These are phyloP conservation scores for Euplagia quadripunctaria DNA, from an alignment of 2,888 invertebrate genomes.

Conservation along the genomic window DNA sequence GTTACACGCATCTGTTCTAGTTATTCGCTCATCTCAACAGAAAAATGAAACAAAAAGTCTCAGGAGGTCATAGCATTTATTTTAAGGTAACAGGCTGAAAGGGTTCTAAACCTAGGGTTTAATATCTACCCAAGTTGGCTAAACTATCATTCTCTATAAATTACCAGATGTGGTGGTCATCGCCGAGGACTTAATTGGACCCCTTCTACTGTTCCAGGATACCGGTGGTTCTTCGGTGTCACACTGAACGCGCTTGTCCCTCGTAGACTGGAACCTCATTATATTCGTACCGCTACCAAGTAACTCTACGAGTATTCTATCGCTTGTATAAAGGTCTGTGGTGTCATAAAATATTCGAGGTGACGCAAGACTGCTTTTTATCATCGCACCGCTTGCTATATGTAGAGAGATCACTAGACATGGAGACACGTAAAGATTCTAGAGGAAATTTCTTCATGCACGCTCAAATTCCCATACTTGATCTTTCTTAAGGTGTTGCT, in stretches of 20 bases:
- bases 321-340: not conserved
- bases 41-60: too few species aligned
- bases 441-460: not conserved
- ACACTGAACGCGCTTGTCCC: not conserved
- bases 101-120: not conserved
- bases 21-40: not conserved
- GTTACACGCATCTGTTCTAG: not conserved
- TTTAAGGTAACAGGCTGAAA: too few species aligned
- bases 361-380: conserved; percentile 3
- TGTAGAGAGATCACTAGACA: too few species aligned
- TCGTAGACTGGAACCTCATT: not conserved
- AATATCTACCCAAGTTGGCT: not conserved
- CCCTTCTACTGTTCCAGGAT: not conserved
- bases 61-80: too few species aligned
- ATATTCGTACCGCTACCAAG: not conserved
- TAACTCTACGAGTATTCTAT: not conserved
- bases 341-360: not conserved
- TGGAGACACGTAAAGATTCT: not conserved
- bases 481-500: not conserved
- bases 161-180: too few species aligned
- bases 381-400: not conserved
- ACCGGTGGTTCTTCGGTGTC: too few species aligned
- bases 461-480: not conserved
- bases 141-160: too few species aligned
- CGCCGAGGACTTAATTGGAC: not conserved